A percentile compares a stretch with the other conserved stretches of the same genome.
These are phyloP conservation scores for Micoletzkya japonica DNA, from an alignment of 2,888 invertebrate genomes.

Conservation along the genomic window DNA sequence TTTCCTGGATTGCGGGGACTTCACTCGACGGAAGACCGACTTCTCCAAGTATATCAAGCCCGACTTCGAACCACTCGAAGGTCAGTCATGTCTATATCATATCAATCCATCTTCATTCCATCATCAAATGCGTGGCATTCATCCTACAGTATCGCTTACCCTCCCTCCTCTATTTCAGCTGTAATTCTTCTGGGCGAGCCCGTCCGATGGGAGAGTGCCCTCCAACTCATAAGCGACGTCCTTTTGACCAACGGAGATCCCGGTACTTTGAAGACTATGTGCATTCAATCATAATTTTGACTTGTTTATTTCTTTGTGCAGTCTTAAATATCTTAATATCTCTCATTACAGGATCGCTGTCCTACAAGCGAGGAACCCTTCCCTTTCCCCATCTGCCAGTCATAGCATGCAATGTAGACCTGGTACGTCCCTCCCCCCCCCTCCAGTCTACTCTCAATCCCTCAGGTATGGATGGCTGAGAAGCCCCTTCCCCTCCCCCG, in stretches of 20 bases:
- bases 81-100: constrained; percentile 2
- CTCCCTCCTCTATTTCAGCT: constrained; percentile 66
- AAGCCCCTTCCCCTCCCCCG: constrained; percentile 73
- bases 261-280: constrained; percentile 63
- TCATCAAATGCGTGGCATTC: background rate
- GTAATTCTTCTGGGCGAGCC: constrained; percentile 74
- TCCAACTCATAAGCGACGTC: constrained; percentile 73
- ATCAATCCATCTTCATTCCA: background rate
- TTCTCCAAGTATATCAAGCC: constrained; percentile 13
- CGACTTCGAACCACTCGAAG: constrained; percentile 41
- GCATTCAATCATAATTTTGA: constrained; percentile 34
- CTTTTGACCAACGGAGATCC: constrained; percentile 72
- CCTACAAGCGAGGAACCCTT: constrained; percentile 44
- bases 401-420: constrained; percentile 75
- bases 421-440: constrained; percentile 49
- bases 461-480: constrained; percentile 72
- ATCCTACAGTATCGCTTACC: background rate
- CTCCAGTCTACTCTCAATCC: background rate
- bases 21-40: constrained; percentile 55
- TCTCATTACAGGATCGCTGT: constrained; percentile 27
- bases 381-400: constrained; percentile 73
- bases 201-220: constrained; percentile 73
- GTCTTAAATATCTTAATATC: background rate
- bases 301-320: background rate
- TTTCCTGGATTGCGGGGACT: constrained; percentile 72